These are phyloP conservation scores for Pollenia amentaria DNA, from an alignment of 2,888 invertebrate species.

Conservation along the genomic window DNA sequence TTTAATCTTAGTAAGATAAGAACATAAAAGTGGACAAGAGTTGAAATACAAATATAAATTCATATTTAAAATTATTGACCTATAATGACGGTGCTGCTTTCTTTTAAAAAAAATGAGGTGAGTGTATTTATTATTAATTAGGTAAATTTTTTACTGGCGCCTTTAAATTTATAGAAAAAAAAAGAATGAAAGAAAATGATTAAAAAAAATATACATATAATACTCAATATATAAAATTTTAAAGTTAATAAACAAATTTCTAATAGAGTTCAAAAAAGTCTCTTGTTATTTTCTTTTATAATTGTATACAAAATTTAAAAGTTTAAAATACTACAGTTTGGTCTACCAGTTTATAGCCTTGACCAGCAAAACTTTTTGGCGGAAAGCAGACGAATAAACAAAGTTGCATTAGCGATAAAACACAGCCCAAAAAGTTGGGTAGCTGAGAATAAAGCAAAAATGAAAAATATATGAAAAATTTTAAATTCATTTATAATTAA, in stretches of 20 bases:
- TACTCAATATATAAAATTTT: conserved; percentile 39
- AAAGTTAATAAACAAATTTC: conserved; percentile 1
- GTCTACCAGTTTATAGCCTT: conserved; percentile 82
- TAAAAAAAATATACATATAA: conserved; percentile 11
- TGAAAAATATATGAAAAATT: neutral
- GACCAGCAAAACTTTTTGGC: conserved; percentile 83
- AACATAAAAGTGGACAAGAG: neutral
- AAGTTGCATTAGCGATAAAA: conserved; percentile 89
- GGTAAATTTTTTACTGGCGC: conserved; percentile 23
- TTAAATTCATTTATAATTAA: neutral
- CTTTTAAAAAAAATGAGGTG: conserved; percentile 7
- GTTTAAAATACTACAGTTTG: conserved; percentile 78
- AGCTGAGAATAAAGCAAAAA: conserved; percentile 85
- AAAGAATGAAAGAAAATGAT: neutral
- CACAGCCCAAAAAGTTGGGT: conserved; percentile 91
- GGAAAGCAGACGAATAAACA: conserved; percentile 90
- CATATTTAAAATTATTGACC: neutral
- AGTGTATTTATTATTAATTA: conserved; percentile 16
- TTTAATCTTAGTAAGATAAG: conserved; percentile 25
- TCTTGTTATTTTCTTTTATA: conserved; percentile 8
- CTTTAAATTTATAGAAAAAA: neutral
- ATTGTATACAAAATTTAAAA: conserved; percentile 17
- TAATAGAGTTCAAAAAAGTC: conserved; percentile 20
- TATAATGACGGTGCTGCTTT: conserved; percentile 1
- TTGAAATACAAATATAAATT: neutral